phyloP scores from a whole-genome alignment of 2,113 vertebrate species.

The Syngnathus floridae region DNA sequence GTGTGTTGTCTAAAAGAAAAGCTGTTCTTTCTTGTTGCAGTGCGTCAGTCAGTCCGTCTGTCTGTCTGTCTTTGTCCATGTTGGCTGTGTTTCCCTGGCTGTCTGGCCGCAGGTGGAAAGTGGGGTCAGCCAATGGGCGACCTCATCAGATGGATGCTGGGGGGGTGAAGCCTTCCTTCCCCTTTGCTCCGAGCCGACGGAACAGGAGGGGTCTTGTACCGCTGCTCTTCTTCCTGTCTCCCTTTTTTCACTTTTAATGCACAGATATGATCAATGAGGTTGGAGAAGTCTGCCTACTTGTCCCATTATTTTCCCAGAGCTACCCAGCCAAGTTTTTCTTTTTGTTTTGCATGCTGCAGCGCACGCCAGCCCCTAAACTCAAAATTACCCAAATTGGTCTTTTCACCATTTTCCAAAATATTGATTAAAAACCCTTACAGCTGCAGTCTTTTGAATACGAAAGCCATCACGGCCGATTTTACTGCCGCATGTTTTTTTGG shows the following conservation, averaged over 20 bases:
- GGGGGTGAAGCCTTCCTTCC: slow-evolving; percentile 35
- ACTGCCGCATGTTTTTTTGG: neutral
- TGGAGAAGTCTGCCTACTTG: slow-evolving; percentile 54
- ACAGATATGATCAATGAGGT: slow-evolving; percentile 52
- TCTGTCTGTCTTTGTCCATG: slow-evolving; percentile 65
- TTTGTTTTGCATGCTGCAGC: slow-evolving; percentile 41
- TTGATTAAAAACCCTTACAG: neutral
- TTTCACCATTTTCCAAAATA: slow-evolving; percentile 10
- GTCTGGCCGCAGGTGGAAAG: slow-evolving; percentile 53
- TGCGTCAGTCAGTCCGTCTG: slow-evolving; percentile 66
- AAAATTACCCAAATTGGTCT: slow-evolving; percentile 11
- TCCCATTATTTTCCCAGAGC: slow-evolving; percentile 33
- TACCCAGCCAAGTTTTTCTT: slow-evolving; percentile 11
- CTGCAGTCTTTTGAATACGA: neutral
- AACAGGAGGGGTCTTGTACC: slow-evolving; percentile 59
- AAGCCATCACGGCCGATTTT: neutral
- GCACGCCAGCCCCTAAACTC: slow-evolving; percentile 28
- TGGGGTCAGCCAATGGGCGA: slow-evolving; percentile 56
- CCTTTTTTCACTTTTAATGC: slow-evolving; percentile 42
- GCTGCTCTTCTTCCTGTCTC: slow-evolving; percentile 45
- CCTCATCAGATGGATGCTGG: slow-evolving; percentile 59
- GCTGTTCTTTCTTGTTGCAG: slow-evolving; percentile 74
- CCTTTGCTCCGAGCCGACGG: slow-evolving; percentile 45
- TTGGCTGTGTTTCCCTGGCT: slow-evolving; percentile 55
- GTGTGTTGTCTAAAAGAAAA: slow-evolving; percentile 60